Conservation (phyloP, 2,888 invertebrate genomes). For the Cheilosia grossa region DNA sequence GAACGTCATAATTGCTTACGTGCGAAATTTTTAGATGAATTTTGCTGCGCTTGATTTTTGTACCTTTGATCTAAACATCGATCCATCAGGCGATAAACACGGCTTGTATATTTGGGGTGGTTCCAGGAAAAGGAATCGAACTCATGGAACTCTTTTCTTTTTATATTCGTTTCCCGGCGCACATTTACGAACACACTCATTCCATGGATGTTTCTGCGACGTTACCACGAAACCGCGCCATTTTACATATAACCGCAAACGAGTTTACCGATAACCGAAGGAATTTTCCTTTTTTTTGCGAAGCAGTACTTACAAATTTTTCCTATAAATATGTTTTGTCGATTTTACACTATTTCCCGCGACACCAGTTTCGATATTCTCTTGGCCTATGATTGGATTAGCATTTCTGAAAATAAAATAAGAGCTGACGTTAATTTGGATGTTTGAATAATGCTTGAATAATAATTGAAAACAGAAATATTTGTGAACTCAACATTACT, state of each 20-base stretch:
- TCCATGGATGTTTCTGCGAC: constrained; percentile 44
- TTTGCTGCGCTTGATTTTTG: constrained; percentile 72
- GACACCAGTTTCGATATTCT: constrained; percentile 38
- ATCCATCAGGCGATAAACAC: constrained; percentile 74
- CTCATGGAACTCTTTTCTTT: not conserved
- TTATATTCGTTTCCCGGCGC: constrained; percentile 6
- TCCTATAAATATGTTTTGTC: not conserved
- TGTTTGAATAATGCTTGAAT: no score
- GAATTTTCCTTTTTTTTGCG: not conserved
- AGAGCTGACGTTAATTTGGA: not conserved
- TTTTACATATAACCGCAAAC: constrained; percentile 23
- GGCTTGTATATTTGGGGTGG: constrained; percentile 17
- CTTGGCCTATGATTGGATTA: not conserved
- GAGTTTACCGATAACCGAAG: constrained; percentile 6
- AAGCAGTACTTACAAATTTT: not conserved
- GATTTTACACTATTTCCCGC: not conserved
- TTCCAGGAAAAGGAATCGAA: constrained; percentile 20
- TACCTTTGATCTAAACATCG: constrained; percentile 70
- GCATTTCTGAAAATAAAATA: not conserved
- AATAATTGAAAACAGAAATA: not conserved
- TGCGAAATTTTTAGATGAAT: constrained; percentile 57
- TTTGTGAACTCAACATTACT: constrained; percentile 11
- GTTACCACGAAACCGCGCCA: constrained; percentile 72
- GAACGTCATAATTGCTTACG: constrained; percentile 77
- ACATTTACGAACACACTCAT: constrained; percentile 22